Conservation (phyloP, 2,797 vertebrate genomes). For the Hybognathus amarus region DNA sequence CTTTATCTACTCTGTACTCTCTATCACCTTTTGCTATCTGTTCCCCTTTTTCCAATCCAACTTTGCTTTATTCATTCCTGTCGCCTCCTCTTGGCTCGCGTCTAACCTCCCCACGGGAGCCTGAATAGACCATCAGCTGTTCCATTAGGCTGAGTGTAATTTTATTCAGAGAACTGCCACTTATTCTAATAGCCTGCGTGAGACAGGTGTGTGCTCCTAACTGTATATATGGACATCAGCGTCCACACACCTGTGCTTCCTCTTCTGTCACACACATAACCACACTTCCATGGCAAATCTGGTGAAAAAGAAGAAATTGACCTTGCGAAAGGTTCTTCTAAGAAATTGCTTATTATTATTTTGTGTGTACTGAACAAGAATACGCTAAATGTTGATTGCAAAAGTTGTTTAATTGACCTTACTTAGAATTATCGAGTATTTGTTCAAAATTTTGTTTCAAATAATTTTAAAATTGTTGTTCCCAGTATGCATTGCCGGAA, state of each 20-base stretch:
- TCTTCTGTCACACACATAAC: conserved; percentile 50
- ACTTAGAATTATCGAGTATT: not conserved
- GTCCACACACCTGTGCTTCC: conserved; percentile 54
- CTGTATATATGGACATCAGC: conserved; percentile 32
- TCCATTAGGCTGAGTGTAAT: conserved; percentile 82
- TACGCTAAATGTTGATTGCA: not conserved
- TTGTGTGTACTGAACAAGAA: not conserved
- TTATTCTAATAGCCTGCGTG: conserved; percentile 79
- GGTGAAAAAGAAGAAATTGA: too few relatives aligned
- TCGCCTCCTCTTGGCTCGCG: conserved; percentile 13
- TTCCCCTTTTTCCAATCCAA: conserved; percentile 13
- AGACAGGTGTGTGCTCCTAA: conserved; percentile 57
- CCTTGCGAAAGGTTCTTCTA: not conserved
- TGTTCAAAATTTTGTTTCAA: not conserved
- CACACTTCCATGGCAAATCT: not conserved
- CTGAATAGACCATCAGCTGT: conserved; percentile 80
- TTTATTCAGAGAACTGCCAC: conserved; percentile 79
- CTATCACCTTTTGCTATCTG: conserved; percentile 30
- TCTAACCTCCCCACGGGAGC: conserved; percentile 52
- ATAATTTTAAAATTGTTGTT: not conserved
- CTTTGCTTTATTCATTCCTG: conserved; percentile 16
- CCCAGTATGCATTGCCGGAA: not conserved
- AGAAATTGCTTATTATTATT: not conserved
- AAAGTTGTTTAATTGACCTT: not conserved
- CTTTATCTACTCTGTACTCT: conserved; percentile 18